A percentile compares a stretch with the other conserved stretches of the same genome.
Evolutionary conservation across 2,888 invertebrate species (phyloP).

Genomic region (Trachelus troglodyta): DNA sequence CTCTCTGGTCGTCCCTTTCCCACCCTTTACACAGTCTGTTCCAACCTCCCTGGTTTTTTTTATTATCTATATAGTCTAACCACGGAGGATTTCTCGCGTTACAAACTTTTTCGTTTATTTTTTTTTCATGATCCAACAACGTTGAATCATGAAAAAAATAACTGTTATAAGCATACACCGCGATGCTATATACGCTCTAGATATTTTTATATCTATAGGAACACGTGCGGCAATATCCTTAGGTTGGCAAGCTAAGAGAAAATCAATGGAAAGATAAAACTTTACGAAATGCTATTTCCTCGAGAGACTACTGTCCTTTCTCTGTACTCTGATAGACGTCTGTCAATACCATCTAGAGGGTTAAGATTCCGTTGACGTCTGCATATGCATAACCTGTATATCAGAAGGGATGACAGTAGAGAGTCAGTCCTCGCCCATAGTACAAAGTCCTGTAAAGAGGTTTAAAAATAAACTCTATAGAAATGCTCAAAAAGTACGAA

Average conservation of each 20-base stretch:
- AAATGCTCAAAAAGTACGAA: not conserved
- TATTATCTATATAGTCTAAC: not conserved
- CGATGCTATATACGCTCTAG: not conserved
- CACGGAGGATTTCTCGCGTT: not conserved
- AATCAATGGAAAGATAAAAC: not conserved
- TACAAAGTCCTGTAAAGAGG: not conserved
- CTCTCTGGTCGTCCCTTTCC: not conserved
- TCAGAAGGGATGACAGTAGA: not conserved
- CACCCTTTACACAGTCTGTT: not conserved
- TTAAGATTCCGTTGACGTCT: not conserved
- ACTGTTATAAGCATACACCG: not conserved
- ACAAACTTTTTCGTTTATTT: not conserved
- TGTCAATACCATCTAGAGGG: not conserved
- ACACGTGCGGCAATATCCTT: not conserved
- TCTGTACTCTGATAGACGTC: not conserved
- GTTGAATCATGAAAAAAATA: not conserved
- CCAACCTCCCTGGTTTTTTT: not conserved
- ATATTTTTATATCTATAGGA: not conserved
- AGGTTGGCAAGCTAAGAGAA: not conserved
- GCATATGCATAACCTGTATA: not conserved
- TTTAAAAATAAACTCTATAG: not conserved
- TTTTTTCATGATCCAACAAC: no score
- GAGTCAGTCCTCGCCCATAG: not conserved
- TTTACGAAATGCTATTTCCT: not conserved
- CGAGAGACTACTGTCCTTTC: not conserved